These are phyloP conservation scores for Podarcis cretensis DNA, from an alignment of 2,113 vertebrate genomes.

Conservation along the genomic window DNA sequence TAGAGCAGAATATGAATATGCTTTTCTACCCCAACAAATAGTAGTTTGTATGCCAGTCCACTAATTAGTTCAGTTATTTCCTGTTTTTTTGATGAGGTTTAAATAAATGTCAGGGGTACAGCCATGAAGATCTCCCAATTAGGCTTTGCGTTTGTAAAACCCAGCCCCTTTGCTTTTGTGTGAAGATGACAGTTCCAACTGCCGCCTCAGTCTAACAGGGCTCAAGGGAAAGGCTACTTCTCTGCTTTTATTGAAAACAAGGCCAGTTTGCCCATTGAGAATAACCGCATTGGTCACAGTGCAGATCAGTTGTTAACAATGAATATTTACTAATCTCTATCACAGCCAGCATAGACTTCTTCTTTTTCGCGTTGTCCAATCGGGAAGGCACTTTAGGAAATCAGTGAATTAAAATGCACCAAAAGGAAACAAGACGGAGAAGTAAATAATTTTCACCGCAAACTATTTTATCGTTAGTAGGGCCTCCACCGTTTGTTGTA, in stretches of 20 bases:
- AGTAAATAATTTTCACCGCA: conserved; percentile 49
- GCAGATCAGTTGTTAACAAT: conserved; percentile 65
- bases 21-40: conserved; percentile 54
- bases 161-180: conserved; percentile 76
- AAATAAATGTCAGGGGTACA: conserved; percentile 81
- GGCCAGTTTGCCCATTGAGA: conserved; percentile 74
- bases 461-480: conserved; percentile 8
- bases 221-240: conserved; percentile 78
- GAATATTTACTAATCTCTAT: conserved; percentile 67
- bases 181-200: conserved; percentile 79
- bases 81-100: conserved; percentile 81
- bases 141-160: conserved; percentile 75
- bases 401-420: conserved; percentile 16
- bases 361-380: conserved; percentile 23
- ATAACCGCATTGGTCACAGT: conserved; percentile 69
- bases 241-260: conserved; percentile 71
- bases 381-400: conserved; percentile 21
- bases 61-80: conserved; percentile 80
- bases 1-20: conserved; percentile 51
- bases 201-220: conserved; percentile 79
- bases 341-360: conserved; percentile 41
- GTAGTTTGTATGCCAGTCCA: conserved; percentile 60
- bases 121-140: conserved; percentile 81
- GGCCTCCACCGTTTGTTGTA: conserved; percentile 17
- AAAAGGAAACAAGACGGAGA: conserved; percentile 35